Evolutionary conservation across 2,797 vertebrate species (phyloP), one percentile per base, ranked within the genome.

Genomic region (Lepus oiostolus): DNA sequence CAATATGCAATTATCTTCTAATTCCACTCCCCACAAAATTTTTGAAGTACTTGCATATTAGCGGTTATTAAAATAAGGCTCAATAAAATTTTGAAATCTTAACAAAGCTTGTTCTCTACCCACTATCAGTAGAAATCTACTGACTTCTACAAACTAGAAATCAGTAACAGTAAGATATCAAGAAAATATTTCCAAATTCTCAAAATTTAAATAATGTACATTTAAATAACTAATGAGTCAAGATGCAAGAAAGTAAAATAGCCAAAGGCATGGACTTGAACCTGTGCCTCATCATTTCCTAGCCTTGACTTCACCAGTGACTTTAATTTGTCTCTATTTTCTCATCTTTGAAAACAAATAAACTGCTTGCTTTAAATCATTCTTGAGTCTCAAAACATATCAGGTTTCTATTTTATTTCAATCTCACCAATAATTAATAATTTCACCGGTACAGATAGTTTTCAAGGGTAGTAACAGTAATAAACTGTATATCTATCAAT

Each of bases 311-410:
- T 77, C 32, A 38, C 12, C 50, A 92, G 6, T 32, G 72, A 67
- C 60, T 68, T 93, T 38, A 26, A 24, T 95, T 94, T 79, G 3
- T 6, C 16, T 95, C 19, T 63, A 3, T 60, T 84, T 91, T 84
- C 26, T 70, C 19, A 52, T 50, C 24, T 82, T 77, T 62, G 86
- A 84, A 84, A 74, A 17, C 58, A 84, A 62, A 14, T 85, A 67
- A 80, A 65, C 42, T 47, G 42, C 42, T 1, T 93, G 7, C 19
- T 94, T 87, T 16, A 86, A 93, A 24, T 21, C 26, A 35, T 65
- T 63, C 77, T n/a, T 82, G 52, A 82, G 74, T 32, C 24, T 88
- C 63, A 87, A 63, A 95, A 77, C 58, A 30, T 52, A 67, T 47
- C 16, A 52, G 14, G 38, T 35, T 42, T 71, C 7, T 92, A 30